Evolutionary conservation across 1,140 invertebrate species (phyloP).

Genomic region (Cyclina sinensis): DNA sequence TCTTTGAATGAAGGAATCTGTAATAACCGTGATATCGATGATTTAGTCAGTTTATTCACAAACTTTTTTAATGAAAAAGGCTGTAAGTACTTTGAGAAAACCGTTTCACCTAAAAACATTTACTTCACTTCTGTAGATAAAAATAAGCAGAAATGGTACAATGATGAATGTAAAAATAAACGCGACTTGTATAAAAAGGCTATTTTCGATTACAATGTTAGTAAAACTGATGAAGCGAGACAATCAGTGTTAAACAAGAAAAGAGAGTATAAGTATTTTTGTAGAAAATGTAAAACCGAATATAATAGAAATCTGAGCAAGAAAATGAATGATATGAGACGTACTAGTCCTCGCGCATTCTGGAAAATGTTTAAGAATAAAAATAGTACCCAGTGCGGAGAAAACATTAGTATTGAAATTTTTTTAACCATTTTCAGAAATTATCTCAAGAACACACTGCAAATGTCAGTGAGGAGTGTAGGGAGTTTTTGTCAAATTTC

Average conservation of each 20-base stretch:
- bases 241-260: background rate
- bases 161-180: constrained; percentile 15
- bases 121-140: background rate
- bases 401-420: background rate
- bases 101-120: background rate
- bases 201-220: background rate
- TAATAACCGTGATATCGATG: background rate
- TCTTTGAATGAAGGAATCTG: background rate
- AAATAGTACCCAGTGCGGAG: background rate
- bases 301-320: background rate
- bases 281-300: constrained; percentile 8
- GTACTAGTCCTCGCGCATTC: background rate
- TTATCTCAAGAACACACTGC: too few relatives aligned
- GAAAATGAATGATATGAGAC: background rate
- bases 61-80: background rate
- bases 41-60: background rate
- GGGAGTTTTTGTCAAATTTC: too few relatives aligned
- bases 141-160: constrained; percentile 9
- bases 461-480: too few relatives aligned
- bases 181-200: background rate
- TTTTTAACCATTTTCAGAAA: too few relatives aligned
- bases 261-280: constrained; percentile 30
- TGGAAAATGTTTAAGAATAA: constrained; percentile 24
- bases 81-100: background rate
- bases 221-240: background rate